Evolutionary conservation across 2,113 vertebrate genomes (phyloP).

Genomic region (Capreolus pygargus): DNA sequence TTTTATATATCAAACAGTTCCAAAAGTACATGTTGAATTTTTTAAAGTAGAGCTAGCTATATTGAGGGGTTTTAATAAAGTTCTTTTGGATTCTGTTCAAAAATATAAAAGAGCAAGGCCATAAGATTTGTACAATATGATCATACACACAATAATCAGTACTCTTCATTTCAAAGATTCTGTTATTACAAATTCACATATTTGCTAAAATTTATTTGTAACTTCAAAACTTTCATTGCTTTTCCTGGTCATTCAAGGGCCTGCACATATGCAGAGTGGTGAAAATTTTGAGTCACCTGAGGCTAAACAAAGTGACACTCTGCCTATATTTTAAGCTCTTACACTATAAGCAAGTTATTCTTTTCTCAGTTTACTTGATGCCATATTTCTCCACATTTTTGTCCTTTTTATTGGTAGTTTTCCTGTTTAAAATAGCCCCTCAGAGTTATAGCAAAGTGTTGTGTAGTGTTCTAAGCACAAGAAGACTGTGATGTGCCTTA

Average conservation of each 20-base stretch:
- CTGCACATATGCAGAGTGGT: neutral
- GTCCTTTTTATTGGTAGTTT: neutral
- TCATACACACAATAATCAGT: neutral
- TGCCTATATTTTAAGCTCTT: neutral
- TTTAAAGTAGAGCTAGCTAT: neutral
- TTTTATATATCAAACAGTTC: neutral
- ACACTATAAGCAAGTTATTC: neutral
- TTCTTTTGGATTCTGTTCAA: conserved; percentile 2
- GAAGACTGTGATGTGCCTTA: neutral
- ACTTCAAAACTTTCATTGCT: neutral
- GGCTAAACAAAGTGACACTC: neutral
- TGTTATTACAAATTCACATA: neutral
- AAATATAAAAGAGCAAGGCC: neutral
- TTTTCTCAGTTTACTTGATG: neutral
- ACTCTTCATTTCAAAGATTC: neutral
- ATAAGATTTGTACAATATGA: neutral
- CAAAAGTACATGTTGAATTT: conserved; percentile 12
- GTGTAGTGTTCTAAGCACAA: neutral
- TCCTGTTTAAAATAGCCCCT: neutral
- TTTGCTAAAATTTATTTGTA: neutral
- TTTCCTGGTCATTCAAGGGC: neutral
- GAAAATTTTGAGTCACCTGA: neutral
- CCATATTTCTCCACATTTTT: neutral
- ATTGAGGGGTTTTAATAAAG: neutral
- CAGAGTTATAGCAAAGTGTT: neutral